phyloP scores from a whole-genome alignment of 2,888 invertebrate genomes.

The Dioctria rufipes region DNA sequence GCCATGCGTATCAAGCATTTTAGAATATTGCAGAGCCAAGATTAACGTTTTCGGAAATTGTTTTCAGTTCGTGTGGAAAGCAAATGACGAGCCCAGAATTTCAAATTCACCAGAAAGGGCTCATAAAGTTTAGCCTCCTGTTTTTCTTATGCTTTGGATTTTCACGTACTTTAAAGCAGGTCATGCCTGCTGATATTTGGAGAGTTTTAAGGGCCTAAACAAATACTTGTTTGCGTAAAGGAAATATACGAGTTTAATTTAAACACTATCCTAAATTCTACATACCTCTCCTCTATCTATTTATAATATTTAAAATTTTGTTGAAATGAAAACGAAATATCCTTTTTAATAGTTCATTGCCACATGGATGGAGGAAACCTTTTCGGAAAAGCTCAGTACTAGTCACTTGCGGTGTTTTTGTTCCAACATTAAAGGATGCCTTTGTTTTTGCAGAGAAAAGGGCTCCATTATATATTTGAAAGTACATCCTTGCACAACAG shows the following conservation, averaged over 20 bases:
- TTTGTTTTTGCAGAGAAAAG: conserved; percentile 13
- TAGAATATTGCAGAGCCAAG: conserved; percentile 35
- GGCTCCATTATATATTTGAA: not conserved
- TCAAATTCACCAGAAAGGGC: conserved; percentile 32
- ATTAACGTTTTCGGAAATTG: conserved; percentile 50
- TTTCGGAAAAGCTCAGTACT: conserved; percentile 1
- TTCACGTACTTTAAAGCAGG: conserved; percentile 44
- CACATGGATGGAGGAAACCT: not conserved
- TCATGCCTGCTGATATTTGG: conserved; percentile 26
- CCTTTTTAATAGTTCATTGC: not conserved
- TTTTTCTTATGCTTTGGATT: conserved; percentile 31
- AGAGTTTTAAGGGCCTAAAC: conserved; percentile 24
- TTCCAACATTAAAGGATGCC: not conserved
- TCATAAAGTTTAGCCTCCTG: conserved; percentile 31
- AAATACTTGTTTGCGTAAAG: conserved; percentile 28
- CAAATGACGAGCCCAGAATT: conserved; percentile 40
- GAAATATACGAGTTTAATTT: conserved; percentile 29
- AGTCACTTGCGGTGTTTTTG: not conserved
- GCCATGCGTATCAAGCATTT: conserved; percentile 27
- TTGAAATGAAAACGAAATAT: conserved; percentile 15
- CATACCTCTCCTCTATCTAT: not conserved
- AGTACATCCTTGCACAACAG: not conserved
- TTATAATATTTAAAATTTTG: conserved; percentile 21
- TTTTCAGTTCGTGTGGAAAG: conserved; percentile 48
- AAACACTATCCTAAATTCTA: not conserved